Conservation (phyloP, 2,888 invertebrate species). For the Cryptocephalus moraei region DNA sequence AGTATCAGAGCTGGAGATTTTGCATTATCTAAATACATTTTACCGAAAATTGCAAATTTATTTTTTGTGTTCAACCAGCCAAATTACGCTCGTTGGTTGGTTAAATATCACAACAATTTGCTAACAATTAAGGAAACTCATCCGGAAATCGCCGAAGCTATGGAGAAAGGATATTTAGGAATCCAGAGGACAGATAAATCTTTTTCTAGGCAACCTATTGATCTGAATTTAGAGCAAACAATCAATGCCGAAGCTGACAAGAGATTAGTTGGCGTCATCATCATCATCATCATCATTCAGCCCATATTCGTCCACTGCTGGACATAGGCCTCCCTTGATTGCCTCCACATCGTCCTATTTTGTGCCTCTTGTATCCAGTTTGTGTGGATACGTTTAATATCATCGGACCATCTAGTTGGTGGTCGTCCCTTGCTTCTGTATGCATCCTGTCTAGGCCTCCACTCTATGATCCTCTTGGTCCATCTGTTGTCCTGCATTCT, state of each 20-base stretch:
- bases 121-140: constrained; percentile 5
- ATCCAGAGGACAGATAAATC: constrained; percentile 10
- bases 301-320: too few species aligned
- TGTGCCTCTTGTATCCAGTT: too few species aligned
- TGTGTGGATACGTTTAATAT: too few species aligned
- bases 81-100: constrained; percentile 12
- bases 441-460: too few species aligned
- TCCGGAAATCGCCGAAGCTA: constrained; percentile 5
- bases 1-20: constrained; percentile 26
- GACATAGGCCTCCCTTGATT: too few species aligned
- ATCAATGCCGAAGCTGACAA: too few species aligned
- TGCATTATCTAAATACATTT: constrained; percentile 14
- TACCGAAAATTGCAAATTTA: constrained; percentile 13
- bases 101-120: constrained; percentile 14
- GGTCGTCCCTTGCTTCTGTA: too few species aligned
- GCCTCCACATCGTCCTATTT: too few species aligned
- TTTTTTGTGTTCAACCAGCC: constrained; percentile 10
- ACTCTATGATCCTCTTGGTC: too few species aligned
- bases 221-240: constrained; percentile 16
- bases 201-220: constrained; percentile 7
- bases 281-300: too few species aligned
- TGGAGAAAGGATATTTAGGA: constrained; percentile 10
- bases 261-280: constrained; percentile 1
- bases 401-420: too few species aligned
- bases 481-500: too few species aligned